These are phyloP conservation scores for Zootermopsis nevadensis DNA, from an alignment of 2,888 invertebrate genomes.

Conservation along the genomic window DNA sequence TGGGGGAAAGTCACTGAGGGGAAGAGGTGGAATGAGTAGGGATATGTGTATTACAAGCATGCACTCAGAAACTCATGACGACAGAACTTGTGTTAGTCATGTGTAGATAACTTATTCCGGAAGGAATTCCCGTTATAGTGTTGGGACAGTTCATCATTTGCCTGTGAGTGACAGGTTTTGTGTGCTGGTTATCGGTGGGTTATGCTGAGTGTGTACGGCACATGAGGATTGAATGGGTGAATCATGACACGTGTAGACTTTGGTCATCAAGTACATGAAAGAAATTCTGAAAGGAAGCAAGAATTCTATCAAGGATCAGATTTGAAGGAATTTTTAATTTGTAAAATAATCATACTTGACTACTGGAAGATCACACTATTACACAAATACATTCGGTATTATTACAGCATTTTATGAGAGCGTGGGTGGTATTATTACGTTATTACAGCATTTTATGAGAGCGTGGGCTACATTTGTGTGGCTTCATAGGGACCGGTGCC, in stretches of 20 bases:
- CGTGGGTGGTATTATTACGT: no score
- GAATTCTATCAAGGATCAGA: background rate
- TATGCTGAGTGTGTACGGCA: background rate
- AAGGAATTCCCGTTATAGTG: background rate
- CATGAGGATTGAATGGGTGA: background rate
- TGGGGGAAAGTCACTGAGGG: background rate
- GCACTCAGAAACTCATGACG: background rate
- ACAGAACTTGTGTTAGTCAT: conserved; percentile 2
- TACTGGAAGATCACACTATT: no score
- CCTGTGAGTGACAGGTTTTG: background rate
- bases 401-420: no score
- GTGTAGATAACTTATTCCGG: background rate
- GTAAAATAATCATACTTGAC: no score
- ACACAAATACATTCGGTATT: no score
- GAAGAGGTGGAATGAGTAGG: background rate
- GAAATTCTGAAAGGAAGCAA: background rate
- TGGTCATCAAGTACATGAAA: background rate
- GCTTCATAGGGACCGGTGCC: no score
- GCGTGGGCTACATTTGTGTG: no score
- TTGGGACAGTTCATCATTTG: background rate
- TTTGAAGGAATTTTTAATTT: no score
- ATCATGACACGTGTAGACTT: background rate
- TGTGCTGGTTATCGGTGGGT: no score
- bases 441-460: no score
- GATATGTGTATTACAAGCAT: background rate